Conservation (phyloP, 2,888 invertebrate genomes). For the Ctenicera cuprea region DNA sequence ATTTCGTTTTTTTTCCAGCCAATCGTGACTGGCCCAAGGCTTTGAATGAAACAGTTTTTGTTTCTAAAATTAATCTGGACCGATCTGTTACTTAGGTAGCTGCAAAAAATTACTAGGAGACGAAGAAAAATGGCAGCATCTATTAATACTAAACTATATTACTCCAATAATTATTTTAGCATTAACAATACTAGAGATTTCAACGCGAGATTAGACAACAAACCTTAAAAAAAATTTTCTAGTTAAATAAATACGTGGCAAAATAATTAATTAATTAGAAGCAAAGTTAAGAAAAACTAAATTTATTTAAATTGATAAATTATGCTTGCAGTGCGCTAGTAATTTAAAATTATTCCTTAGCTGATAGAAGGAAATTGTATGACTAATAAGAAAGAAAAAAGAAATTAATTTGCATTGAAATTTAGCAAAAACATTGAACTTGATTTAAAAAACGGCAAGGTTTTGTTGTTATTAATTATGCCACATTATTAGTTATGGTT, state of each 20-base stretch:
- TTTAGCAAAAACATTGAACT: not conserved
- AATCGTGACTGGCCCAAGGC: conserved; percentile 26
- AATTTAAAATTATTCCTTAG: not conserved
- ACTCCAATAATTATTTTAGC: too few relatives aligned
- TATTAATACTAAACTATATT: not conserved
- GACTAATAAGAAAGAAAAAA: not conserved
- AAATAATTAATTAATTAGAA: too few relatives aligned
- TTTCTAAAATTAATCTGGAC: not conserved
- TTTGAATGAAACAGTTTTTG: not conserved
- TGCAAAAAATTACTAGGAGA: not conserved
- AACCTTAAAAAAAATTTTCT: too few relatives aligned
- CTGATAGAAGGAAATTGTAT: not conserved
- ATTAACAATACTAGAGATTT: too few relatives aligned
- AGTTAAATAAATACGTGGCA: too few relatives aligned
- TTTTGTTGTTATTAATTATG: not conserved
- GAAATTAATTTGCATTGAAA: conserved; percentile 1
- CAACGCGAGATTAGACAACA: too few relatives aligned
- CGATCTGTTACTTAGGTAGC: conserved; percentile 17
- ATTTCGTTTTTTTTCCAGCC: conserved; percentile 11
- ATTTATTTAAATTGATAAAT: too few relatives aligned
- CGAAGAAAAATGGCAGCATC: not conserved
- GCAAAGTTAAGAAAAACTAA: too few relatives aligned
- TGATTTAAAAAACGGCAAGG: conserved; percentile 5
- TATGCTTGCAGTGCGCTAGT: not conserved
- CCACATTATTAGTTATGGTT: not conserved